These are phyloP conservation scores for Labroides dimidiatus DNA, from an alignment of 2,797 vertebrate species.

Conservation along the genomic window DNA sequence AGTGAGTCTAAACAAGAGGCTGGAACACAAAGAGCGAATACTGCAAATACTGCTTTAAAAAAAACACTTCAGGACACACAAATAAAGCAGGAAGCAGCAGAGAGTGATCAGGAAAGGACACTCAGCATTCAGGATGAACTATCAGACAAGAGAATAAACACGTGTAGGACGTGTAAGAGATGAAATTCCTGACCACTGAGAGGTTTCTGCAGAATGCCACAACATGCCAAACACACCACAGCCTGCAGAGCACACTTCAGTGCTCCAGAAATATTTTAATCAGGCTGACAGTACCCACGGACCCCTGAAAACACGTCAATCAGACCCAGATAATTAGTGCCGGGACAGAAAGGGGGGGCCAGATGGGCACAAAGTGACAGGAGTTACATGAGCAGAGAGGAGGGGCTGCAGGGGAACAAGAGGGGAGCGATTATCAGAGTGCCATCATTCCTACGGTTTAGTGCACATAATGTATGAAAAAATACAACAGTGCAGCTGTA, in stretches of 20 bases:
- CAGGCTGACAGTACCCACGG: slow-evolving; percentile 62
- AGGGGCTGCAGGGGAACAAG: not conserved
- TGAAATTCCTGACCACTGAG: slow-evolving; percentile 43
- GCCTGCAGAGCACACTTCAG: slow-evolving; percentile 67
- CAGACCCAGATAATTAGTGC: slow-evolving; percentile 75
- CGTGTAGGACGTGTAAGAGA: slow-evolving; percentile 24
- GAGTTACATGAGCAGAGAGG: slow-evolving; percentile 48
- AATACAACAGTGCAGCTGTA: too few species aligned
- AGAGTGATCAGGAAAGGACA: not conserved
- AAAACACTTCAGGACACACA: not conserved
- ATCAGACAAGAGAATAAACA: slow-evolving; percentile 11
- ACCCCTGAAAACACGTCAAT: slow-evolving; percentile 73
- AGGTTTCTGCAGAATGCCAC: slow-evolving; percentile 22
- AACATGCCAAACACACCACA: slow-evolving; percentile 46
- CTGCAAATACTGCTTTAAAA: not conserved
- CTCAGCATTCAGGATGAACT: slow-evolving; percentile 9
- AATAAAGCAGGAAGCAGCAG: not conserved
- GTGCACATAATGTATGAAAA: too few species aligned
- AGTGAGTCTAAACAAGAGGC: not conserved
- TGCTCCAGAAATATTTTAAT: slow-evolving; percentile 80
- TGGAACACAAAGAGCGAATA: too few species aligned
- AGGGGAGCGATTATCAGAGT: not conserved
- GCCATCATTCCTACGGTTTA: not conserved
- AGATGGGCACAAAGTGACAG: slow-evolving; percentile 50
- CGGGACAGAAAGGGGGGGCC: slow-evolving; percentile 34